Percentiles rank a stretch among this genome's conserved stretches.
These are phyloP conservation scores for Rhizomys pruinosus DNA, from an alignment of 2,113 vertebrate species.

Conservation along the genomic window DNA sequence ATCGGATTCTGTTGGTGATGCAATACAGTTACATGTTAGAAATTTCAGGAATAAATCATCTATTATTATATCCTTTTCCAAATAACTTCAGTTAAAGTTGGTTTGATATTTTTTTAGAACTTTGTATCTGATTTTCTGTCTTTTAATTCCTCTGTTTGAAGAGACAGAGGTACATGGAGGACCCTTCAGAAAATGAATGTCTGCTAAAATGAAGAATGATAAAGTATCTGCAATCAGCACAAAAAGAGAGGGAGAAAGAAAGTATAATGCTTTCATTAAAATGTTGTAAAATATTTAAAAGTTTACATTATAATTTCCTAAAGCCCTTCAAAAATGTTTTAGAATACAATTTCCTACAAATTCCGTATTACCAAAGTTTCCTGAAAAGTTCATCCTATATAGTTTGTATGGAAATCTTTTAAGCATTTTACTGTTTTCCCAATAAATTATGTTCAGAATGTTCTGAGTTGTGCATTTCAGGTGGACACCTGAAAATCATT, in stretches of 20 bases:
- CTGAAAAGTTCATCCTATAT: background rate
- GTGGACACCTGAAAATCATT: background rate
- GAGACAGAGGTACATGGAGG: fast-evolving
- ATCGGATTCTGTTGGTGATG: background rate
- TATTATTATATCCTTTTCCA: background rate
- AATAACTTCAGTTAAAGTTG: background rate
- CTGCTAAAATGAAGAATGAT: background rate
- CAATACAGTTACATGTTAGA: background rate
- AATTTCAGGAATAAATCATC: background rate
- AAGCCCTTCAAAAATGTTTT: background rate
- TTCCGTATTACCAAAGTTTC: background rate
- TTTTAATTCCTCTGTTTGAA: background rate
- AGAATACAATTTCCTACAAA: background rate
- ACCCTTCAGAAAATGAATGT: background rate
- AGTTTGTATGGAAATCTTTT: background rate
- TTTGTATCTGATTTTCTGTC: background rate
- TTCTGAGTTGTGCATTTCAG: background rate
- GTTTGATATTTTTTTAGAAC: background rate
- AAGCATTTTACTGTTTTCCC: background rate
- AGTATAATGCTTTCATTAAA: background rate
- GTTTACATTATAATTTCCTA: background rate
- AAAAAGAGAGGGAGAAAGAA: background rate
- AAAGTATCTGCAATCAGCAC: background rate
- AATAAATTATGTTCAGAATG: constrained; percentile 27
- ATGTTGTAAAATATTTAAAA: background rate